These are phyloP conservation scores for Achlya flavicornis DNA, from an alignment of 2,888 invertebrate genomes.

Conservation along the genomic window DNA sequence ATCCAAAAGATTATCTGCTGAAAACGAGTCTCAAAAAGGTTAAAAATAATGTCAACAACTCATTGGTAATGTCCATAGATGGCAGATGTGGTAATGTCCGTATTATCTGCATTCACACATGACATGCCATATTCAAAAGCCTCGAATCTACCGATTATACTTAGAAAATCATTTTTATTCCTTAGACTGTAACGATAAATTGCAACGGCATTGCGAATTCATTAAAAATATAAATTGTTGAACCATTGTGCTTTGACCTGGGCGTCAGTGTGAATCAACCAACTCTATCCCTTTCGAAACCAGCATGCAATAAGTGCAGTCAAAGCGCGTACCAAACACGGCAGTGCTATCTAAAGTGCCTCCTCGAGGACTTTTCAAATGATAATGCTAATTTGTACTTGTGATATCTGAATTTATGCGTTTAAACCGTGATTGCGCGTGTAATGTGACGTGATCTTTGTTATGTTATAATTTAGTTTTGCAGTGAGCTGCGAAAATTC, in stretches of 20 bases:
- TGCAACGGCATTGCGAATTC: no score
- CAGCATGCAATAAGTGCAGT: constrained; percentile 2
- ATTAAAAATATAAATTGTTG: no score
- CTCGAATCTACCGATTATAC: no score
- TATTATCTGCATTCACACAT: no score
- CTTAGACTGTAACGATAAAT: no score
- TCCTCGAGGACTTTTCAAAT: constrained; percentile 8
- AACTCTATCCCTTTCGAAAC: constrained; percentile 1
- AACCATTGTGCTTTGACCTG: neutral
- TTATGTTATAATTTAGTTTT: constrained; percentile 2
- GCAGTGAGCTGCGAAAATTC: neutral
- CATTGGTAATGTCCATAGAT: neutral
- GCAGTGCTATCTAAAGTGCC: constrained; percentile 12
- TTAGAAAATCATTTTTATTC: no score
- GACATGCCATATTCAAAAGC: no score
- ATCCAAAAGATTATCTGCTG: no score
- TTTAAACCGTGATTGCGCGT: neutral
- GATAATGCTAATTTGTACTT: constrained; percentile 13
- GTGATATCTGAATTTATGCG: constrained; percentile 11
- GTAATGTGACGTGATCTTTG: neutral
- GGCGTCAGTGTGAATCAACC: neutral
- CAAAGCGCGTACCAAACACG: constrained; percentile 8
- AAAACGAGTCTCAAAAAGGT: no score
- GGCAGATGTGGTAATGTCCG: no score
- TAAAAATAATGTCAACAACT: no score